These are phyloP conservation scores for Amphipyra tragopoginis DNA, from an alignment of 2,888 invertebrate species.

Conservation along the genomic window DNA sequence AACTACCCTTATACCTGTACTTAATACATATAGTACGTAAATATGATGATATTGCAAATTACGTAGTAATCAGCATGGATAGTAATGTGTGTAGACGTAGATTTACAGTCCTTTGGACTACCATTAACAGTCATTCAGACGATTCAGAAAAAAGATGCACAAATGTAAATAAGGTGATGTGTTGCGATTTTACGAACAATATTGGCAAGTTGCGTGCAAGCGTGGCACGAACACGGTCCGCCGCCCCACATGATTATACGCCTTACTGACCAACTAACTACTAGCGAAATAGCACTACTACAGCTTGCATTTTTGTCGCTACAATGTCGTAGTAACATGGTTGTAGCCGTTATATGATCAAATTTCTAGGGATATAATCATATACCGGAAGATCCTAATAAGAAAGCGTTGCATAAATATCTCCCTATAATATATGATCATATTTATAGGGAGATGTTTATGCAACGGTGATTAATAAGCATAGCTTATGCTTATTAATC, in stretches of 20 bases:
- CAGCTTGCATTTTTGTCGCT: slow-evolving; percentile 14
- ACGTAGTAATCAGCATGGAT: not conserved
- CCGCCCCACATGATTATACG: slow-evolving; percentile 81
- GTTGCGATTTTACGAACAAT: slow-evolving; percentile 57
- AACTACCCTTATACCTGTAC: not conserved
- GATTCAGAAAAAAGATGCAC: slow-evolving; percentile 25
- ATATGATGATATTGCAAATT: not conserved
- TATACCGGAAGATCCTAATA: too few relatives aligned
- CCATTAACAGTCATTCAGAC: not conserved
- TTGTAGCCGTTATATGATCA: too few relatives aligned
- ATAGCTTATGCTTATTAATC: too few relatives aligned
- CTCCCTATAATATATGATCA: too few relatives aligned
- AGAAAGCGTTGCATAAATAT: too few relatives aligned
- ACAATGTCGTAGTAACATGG: not conserved
- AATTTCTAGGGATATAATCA: too few relatives aligned
- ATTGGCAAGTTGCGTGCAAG: slow-evolving; percentile 73
- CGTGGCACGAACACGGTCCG: slow-evolving; percentile 75
- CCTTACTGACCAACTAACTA: slow-evolving; percentile 80
- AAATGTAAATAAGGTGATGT: slow-evolving; percentile 56
- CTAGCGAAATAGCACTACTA: slow-evolving; percentile 67
- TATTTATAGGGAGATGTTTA: too few relatives aligned
- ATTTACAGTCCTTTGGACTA: not conserved
- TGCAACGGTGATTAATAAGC: too few relatives aligned
- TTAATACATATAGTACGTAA: not conserved
- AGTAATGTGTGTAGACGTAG: not conserved